Evolutionary conservation across 2,888 invertebrate genomes (phyloP).

Genomic region (Teinopalpus imperialis): DNA sequence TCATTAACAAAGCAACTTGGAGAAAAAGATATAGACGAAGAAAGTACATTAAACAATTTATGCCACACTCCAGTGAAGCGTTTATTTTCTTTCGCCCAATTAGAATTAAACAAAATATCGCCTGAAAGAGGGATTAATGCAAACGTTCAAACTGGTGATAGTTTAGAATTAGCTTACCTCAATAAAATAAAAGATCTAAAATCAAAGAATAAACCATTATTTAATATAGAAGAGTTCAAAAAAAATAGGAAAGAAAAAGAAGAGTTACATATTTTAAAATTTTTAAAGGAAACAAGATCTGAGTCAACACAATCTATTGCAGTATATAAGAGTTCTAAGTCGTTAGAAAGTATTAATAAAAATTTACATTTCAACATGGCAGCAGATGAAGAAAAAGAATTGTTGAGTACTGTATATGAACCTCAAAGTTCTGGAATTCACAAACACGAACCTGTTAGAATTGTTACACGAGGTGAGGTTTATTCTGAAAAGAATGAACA

Average conservation of each 20-base stretch:
- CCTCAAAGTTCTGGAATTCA: too few relatives aligned
- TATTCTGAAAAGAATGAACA: too few relatives aligned
- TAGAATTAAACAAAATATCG: slow-evolving; percentile 50
- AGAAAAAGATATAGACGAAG: slow-evolving; percentile 15
- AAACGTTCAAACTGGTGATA: slow-evolving; percentile 59
- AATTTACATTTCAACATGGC: too few relatives aligned
- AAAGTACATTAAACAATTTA: slow-evolving; percentile 9
- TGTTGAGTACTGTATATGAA: too few relatives aligned
- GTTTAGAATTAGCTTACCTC: slow-evolving; percentile 45
- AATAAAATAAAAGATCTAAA: slow-evolving; percentile 22
- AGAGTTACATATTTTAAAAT: too few relatives aligned
- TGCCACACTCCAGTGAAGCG: slow-evolving; percentile 14
- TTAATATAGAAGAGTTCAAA: background rate
- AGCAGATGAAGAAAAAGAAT: too few relatives aligned
- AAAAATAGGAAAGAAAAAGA: slow-evolving; percentile 1
- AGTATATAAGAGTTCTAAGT: too few relatives aligned
- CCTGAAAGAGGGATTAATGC: slow-evolving; percentile 33
- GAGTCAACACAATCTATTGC: too few relatives aligned
- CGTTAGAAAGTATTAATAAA: too few relatives aligned
- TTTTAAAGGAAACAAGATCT: too few relatives aligned
- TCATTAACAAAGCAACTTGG: slow-evolving; percentile 31
- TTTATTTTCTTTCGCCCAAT: slow-evolving; percentile 52
- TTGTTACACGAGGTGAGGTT: too few relatives aligned
- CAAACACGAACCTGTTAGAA: too few relatives aligned
- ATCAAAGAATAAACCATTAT: background rate